Evolutionary conservation across 2,113 vertebrate species (phyloP), one percentile per base, ranked within the genome.

Genomic region (Mixornis gularis): DNA sequence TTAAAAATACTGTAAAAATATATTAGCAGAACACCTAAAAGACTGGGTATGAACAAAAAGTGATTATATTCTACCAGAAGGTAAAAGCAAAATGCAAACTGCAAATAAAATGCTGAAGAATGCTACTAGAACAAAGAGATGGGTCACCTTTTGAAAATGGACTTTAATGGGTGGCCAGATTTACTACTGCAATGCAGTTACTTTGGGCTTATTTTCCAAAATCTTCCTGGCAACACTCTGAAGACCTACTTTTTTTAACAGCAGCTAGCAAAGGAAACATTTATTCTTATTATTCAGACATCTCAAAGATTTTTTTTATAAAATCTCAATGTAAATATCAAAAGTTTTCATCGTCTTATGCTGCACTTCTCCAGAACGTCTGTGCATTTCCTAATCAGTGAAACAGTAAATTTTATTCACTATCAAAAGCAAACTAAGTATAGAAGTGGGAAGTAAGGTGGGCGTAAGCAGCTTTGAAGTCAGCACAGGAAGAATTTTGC

Each of bases 361-460:
- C 66, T 85, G 66, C 48, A 91, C n/a, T 89, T 93, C 89, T 94
- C 51, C 59, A 91, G 78, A 81, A 87, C 15, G 15, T 79, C 84
- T 85, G 48, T 48, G 82, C 30, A 66, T 55, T 70, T 89, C 52
- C 78, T 94, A 84, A 93, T 85, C 76, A 93, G 87, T 56, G 79
- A 89, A 91, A 71, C 71, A 91, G 81, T 92, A 81, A 78, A 94
- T 92, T 89, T 92, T 93, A 92, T 87, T 94, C 87, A 72, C 43
- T 85, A 93, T 87, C 89, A 96, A 87, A 93, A 89, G 65, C 93
- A 92, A 92, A 70, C 68, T 85, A 93, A 95, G 89, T 63, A 91
- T 62, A 96, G 94, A 93, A 93, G 84, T 83, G 81, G 89, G 74
- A 94, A 87, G 70, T 63, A 72, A 94, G 87, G 92, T 95, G 59